Evolutionary conservation across 2,888 invertebrate species (phyloP), one percentile per base, ranked within the genome.

Genomic region (Chromoteleia sp.): DNA sequence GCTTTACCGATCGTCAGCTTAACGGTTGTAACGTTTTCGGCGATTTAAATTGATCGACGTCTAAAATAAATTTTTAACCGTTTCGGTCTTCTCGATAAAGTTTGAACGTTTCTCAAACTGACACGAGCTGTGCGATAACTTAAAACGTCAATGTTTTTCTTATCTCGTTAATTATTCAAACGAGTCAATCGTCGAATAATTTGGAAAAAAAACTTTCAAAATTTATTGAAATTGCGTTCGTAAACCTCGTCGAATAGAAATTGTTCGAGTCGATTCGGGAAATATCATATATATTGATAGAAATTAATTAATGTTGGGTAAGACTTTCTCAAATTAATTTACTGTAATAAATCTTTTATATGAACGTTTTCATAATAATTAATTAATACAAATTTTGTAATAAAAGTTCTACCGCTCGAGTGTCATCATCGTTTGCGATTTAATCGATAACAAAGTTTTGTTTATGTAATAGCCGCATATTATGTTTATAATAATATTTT

Each of bases 261-360:
- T 56, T 19, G 15, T 12, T 8, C 0, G 36, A n/a, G 30, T 43
- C 25, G 5, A 25, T 61, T 61, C 29, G 2, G 36, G 25, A 61
- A 29, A 10, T 15, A 43, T 61, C 14, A n/a, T n/a, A 12, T 8
- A 30, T n/a, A n/a, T 5, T 10, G 10, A 30, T 43, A 30, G 30
- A 43, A 59, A 43, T 41, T 41, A 41, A 14, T 59, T 29, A 58
- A 39, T 3, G 39, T 61, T 43, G 45, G 2, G 21, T 29, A 43
- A 61, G 4, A 43, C 59, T 61, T 61, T 61, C 59, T 30, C 59
- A 45, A 61, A 43, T 61, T 45, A 45, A 45, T 61, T 45, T 39
- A 30, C 17, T 6, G 59, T 17, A 14, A 30, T 43, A 43, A 45
- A 61, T 45, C 59, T 43, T 14, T 29, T 14, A n/a, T 25, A 25